Evolutionary conservation across 2,113 vertebrate species (phyloP).

Genomic region (Nansenia antarctica): DNA sequence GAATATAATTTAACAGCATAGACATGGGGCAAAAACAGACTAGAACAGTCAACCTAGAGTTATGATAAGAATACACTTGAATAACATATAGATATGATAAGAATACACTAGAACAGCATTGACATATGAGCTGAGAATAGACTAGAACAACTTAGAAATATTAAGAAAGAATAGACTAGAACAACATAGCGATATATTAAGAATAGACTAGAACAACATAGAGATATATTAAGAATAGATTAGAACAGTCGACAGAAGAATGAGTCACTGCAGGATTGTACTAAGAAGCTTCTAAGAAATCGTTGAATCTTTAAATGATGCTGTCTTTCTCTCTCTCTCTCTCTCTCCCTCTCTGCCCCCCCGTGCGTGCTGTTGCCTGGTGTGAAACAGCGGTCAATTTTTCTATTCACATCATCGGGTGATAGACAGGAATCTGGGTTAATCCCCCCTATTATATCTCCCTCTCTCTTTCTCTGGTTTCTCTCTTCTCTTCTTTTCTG

Average conservation of each 20-base stretch:
- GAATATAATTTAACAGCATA: too few relatives aligned
- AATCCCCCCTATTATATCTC: not conserved
- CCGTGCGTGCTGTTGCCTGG: not conserved
- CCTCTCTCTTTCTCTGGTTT: not conserved
- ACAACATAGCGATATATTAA: too few relatives aligned
- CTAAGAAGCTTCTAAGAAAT: not conserved
- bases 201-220: too few relatives aligned
- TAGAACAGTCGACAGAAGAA: not conserved
- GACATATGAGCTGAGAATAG: too few relatives aligned
- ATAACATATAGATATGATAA: too few relatives aligned
- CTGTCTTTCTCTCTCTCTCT: not conserved
- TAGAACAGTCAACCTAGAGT: too few relatives aligned
- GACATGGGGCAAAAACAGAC: too few relatives aligned
- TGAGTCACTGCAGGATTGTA: not conserved
- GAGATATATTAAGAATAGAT: not conserved
- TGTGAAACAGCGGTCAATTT: not conserved
- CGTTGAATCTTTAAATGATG: not conserved
- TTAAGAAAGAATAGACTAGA: too few relatives aligned
- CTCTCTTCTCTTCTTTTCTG: too few relatives aligned
- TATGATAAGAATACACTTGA: too few relatives aligned
- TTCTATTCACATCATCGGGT: not conserved
- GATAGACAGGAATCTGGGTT: slow-evolving; percentile 16
- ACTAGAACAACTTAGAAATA: too few relatives aligned
- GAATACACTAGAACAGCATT: too few relatives aligned
- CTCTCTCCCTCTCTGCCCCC: not conserved